phyloP scores from a whole-genome alignment of 2,888 invertebrate species.

The Hypomecis atomaria region DNA sequence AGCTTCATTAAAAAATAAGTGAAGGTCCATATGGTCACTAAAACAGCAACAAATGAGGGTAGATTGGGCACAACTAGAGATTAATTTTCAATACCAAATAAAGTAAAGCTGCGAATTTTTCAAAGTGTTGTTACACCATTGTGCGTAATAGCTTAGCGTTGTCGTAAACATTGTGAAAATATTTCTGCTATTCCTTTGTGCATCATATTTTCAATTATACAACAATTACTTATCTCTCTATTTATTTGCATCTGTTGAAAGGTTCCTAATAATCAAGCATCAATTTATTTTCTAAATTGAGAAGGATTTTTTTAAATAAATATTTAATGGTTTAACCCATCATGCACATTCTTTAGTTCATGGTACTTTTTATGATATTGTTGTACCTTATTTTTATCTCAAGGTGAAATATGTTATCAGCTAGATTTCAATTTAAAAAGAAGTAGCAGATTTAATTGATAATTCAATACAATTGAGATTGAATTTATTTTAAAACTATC shows the following conservation, averaged over 20 bases:
- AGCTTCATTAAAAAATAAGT: background rate
- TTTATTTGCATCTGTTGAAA: background rate
- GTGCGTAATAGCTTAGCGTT: slow-evolving; percentile 3
- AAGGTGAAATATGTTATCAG: no score
- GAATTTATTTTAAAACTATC: no score
- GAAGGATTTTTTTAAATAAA: no score
- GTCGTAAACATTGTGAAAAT: slow-evolving; percentile 20
- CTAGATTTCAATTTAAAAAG: no score
- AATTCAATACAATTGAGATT: no score
- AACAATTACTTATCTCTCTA: background rate
- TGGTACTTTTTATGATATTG: no score
- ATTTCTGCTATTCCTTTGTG: background rate
- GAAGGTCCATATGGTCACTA: slow-evolving; percentile 1
- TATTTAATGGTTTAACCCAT: no score
- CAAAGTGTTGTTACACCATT: slow-evolving; percentile 17
- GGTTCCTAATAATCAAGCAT: no score
- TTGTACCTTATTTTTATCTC: no score
- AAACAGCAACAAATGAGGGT: slow-evolving; percentile 40
- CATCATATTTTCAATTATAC: background rate
- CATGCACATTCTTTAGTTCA: no score
- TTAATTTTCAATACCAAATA: slow-evolving; percentile 51
- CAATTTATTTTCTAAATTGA: no score
- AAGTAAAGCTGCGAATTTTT: slow-evolving; percentile 23
- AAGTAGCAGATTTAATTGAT: no score
- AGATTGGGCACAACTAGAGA: background rate